Evolutionary conservation across 2,113 vertebrate genomes (phyloP), one percentile per base, ranked within the genome.

Genomic region (Calidris pygmaea): DNA sequence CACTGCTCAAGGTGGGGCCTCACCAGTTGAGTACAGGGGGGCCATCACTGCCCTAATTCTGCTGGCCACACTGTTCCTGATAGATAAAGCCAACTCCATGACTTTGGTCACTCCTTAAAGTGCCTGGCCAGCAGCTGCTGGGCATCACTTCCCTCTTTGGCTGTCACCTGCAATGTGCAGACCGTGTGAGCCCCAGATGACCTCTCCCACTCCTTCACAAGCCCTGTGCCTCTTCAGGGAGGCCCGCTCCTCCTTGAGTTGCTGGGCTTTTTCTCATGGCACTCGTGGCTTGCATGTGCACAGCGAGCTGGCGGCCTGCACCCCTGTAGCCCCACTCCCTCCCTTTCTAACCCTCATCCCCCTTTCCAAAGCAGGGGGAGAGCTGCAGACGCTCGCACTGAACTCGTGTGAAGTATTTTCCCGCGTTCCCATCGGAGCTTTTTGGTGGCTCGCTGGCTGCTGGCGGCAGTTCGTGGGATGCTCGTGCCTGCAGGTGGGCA

Each of bases 371-470:
- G 41, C 67, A 65, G 58, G 19, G 12, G 29, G 21, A 52, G 62
- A 52, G 23, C 2, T 86, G 50, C 79, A 68, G 48, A 14, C 52
- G 21, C 24, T 23, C 39, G 14, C 19, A 27, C n/a, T 26, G 56
- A 92, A 15, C 32, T 37, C 24, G 17, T 43, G n/a, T 6, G 3
- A 79, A 71, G 34, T 43, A 53, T 39, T 68, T 55, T 37, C 37
- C 58, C 3, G 1, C 2, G 0, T 41, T 85, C 39, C 37, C 22
- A 8, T 26, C 0, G 3, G 52, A 67, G 17, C 26, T 82, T 60
- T 79, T 27, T 45, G 30, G 43, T 22, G 29, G 30, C 30, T 65
- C 21, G 35, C 55, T 55, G 53, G 6, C 2, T 8, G 27, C 47
- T 59, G 52, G 24, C 18, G 32, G 56, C 23, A 7, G 17, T 74